Base-by-base conservation (phyloP, 2,888 invertebrate species). In the Hylaea fasciaria region DNA sequence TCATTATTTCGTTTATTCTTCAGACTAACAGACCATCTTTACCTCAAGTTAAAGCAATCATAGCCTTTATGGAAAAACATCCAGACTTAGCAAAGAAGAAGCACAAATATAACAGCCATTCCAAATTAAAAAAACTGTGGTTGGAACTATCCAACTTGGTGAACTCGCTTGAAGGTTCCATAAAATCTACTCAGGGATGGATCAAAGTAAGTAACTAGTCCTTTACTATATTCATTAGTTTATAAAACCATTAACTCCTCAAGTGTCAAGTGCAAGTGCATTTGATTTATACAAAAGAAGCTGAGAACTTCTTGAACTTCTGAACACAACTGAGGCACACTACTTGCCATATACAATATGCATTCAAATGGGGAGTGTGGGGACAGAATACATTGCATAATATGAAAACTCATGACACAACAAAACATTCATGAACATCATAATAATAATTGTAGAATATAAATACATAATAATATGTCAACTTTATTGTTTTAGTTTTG, bases 101-200 rank as follows among this genome's bases (percentile, higher is more conserved):
- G 59, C 74, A 81, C 3, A 77, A 82, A 52, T 76, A 80, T 66
- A 81, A 83, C 39, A 80, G 80, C 12, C 81, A 81, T 41, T 77
- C 81, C 1, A 85, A 83, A 61, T 82, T 80, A 51, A 85, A 85
- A 59, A 85, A 83, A 35, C 69, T 85, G 2, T 90, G 90, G 89
- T 66, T 77, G 35, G 82, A 88, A 56, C 67, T 90, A 0, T 73
- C 86, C 1, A 80, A 82, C 56, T 80, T 72, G 61, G 78, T 75
- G 3, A 89, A 90, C 66, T 77, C 82, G 11, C 72, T 88, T 16
- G 79, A 80, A 55, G 90, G 89, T 22, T 77, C 86, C 43, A 70
- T 76, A 3, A 90, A 89, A 72, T 78, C 87, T 14, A 82, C 81
- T 22, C 84, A 85, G 72, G 87, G 87, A 3, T 89, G 89, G 90